A percentile compares a stretch with the other conserved stretches of the same genome.
Conservation (phyloP, 2,113 vertebrate genomes). For the Corydoras sp. region DNA sequence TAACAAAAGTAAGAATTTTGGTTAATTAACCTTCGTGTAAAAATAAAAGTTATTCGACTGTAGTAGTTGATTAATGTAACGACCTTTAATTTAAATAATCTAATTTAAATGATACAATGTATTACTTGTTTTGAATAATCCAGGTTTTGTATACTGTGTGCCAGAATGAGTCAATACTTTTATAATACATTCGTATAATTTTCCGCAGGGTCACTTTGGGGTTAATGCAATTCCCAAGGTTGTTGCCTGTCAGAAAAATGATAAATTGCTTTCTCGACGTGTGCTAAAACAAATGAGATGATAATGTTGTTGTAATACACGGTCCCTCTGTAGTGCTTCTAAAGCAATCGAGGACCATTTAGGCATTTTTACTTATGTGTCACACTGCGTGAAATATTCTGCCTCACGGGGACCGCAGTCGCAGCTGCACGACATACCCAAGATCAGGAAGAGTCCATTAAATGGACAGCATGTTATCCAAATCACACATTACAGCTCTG, state of each 20-base stretch:
- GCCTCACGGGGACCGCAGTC: neutral
- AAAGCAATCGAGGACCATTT: conserved; percentile 5
- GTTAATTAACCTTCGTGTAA: too few species aligned
- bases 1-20: too few species aligned
- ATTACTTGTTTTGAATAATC: too few species aligned
- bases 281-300: conserved; percentile 10
- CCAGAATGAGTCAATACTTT: too few species aligned
- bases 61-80: too few species aligned
- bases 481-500: conserved; percentile 8
- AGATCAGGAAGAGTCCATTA: neutral
- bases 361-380: conserved; percentile 1
- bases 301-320: conserved; percentile 3
- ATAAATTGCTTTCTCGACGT: conserved; percentile 7
- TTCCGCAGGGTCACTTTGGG: neutral
- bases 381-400: neutral
- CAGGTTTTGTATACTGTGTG: too few species aligned
- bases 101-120: too few species aligned
- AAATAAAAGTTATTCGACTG: too few species aligned
- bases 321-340: conserved; percentile 5
- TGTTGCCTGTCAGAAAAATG: neutral
- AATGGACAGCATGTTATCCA: neutral
- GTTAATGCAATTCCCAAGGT: neutral
- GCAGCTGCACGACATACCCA: neutral
- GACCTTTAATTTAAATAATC: too few species aligned
- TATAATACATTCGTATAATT: too few species aligned